Conservation (phyloP, 2,113 vertebrate species). For the Cyanocitta stelleri region DNA sequence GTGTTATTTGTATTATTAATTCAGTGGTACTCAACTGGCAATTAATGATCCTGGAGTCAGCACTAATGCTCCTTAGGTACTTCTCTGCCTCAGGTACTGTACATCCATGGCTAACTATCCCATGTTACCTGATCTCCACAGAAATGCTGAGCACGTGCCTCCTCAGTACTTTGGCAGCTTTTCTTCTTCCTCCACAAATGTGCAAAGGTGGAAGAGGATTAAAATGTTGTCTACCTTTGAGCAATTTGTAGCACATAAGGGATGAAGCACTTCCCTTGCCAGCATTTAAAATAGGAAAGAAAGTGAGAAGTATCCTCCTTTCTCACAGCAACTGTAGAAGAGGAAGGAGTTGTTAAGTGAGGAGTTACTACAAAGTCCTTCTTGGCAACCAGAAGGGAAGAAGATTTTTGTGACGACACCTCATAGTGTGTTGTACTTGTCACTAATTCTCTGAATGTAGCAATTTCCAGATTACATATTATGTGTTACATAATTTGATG, state of each 20-base stretch:
- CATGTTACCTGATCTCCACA: conserved; percentile 20
- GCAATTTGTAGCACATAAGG: conserved; percentile 22
- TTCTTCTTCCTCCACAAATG: neutral
- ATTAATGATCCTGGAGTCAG: neutral
- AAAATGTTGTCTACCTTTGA: conserved; percentile 11
- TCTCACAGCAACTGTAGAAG: neutral
- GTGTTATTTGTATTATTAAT: neutral
- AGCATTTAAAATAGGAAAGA: neutral
- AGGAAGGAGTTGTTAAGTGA: neutral
- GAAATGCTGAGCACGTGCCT: neutral
- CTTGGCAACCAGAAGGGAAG: neutral
- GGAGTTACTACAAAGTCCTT: neutral
- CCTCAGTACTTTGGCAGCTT: conserved; percentile 42
- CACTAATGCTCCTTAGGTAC: conserved; percentile 10
- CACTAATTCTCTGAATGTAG: conserved; percentile 40
- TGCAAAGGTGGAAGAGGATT: neutral
- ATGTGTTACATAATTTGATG: neutral
- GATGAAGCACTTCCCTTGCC: neutral
- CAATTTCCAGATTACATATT: neutral
- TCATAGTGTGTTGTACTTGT: neutral
- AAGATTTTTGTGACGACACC: neutral
- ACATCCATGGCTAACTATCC: neutral
- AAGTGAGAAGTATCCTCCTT: neutral
- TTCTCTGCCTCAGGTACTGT: conserved; percentile 51
- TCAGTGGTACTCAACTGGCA: conserved; percentile 34